phyloP scores from a whole-genome alignment of 2,113 vertebrate genomes.

The Chloropsis hardwickii region DNA sequence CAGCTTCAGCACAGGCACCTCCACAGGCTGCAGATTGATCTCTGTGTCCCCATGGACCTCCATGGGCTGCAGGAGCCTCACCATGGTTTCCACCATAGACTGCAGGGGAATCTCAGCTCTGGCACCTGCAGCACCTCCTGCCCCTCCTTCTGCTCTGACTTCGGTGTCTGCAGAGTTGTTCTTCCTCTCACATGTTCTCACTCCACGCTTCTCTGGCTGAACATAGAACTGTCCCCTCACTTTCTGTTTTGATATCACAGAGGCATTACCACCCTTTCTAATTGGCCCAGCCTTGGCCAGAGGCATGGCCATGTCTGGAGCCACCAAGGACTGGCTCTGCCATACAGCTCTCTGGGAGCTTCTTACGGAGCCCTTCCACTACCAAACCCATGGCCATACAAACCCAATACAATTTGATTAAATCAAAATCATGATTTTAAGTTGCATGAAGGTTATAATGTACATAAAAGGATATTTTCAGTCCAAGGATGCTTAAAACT shows the following conservation, averaged over 20 bases:
- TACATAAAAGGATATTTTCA: neutral
- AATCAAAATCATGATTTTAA: neutral
- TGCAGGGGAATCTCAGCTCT: neutral
- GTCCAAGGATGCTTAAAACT: neutral
- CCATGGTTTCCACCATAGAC: rapidly evolving
- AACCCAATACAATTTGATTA: neutral
- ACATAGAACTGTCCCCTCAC: neutral
- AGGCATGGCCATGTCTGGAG: neutral
- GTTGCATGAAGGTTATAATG: neutral
- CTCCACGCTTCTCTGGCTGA: rapidly evolving
- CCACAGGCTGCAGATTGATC: neutral
- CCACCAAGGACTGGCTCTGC: neutral
- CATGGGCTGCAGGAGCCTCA: neutral
- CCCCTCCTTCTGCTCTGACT: neutral
- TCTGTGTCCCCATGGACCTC: neutral
- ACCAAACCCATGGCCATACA: neutral
- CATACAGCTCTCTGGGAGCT: neutral
- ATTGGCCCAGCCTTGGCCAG: neutral
- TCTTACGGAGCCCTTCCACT: neutral
- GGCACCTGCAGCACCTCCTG: rapidly evolving
- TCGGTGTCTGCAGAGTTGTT: neutral
- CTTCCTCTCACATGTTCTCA: neutral
- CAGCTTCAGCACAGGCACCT: rapidly evolving
- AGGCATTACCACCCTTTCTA: neutral
- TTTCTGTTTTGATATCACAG: neutral